These are phyloP conservation scores for Eclectus roratus DNA, from an alignment of 2,113 vertebrate genomes.

Conservation along the genomic window DNA sequence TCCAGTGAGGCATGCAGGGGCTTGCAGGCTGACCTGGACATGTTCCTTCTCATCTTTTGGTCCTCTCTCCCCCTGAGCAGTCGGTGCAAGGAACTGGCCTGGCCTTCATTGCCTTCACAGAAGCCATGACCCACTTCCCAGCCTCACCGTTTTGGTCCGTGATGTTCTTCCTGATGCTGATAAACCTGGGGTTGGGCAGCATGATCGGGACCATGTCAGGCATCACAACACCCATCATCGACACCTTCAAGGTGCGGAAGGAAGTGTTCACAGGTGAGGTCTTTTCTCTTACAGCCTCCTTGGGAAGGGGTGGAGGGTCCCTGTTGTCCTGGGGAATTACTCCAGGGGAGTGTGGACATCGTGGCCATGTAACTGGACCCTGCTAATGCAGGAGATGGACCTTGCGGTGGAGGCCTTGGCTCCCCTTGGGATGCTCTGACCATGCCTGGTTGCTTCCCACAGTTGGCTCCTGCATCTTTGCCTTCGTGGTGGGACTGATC, in stretches of 20 bases:
- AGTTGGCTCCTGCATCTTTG: constrained; percentile 92
- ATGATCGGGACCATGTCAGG: constrained; percentile 99
- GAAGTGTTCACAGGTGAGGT: constrained; percentile 93
- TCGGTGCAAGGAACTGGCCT: constrained; percentile 96
- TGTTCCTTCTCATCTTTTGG: not conserved
- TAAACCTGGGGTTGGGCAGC: constrained; percentile 95
- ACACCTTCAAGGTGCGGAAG: constrained; percentile 97
- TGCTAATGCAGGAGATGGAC: not conserved
- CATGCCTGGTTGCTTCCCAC: constrained; percentile 50
- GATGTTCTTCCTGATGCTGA: constrained; percentile 99
- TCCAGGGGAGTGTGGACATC: not conserved
- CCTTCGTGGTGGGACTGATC: constrained; percentile 91
- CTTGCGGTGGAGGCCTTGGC: not conserved
- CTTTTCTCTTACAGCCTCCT: not conserved
- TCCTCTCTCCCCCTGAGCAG: constrained; percentile 62
- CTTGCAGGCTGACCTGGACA: not conserved
- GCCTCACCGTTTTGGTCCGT: constrained; percentile 96
- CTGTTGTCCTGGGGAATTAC: not conserved
- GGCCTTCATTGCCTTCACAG: constrained; percentile 99
- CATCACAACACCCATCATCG: constrained; percentile 95
- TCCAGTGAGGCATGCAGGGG: not conserved
- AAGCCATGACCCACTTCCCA: constrained; percentile 98
- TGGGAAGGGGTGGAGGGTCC: not conserved
- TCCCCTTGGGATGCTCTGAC: not conserved
- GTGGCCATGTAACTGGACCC: not conserved